These are phyloP conservation scores for Drosophila maculinotata DNA, from an alignment of 2,888 invertebrate species.

Conservation along the genomic window DNA sequence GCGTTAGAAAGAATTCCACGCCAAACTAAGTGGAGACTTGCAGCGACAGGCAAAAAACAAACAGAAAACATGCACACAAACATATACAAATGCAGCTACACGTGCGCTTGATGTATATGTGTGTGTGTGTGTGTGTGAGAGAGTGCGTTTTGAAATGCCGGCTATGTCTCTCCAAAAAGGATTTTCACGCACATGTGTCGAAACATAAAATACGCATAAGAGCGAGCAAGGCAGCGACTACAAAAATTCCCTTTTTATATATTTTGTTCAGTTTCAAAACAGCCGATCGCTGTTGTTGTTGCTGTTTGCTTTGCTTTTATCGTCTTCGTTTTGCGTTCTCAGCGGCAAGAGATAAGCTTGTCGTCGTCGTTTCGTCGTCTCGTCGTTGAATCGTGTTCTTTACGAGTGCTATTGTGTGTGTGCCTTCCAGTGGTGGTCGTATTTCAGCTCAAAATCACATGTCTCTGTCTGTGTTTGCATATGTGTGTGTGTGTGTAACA, in stretches of 20 bases:
- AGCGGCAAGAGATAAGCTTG: slow-evolving; percentile 67
- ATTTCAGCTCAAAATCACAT: slow-evolving; percentile 73
- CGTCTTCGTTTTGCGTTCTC: slow-evolving; percentile 65
- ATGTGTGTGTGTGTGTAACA: slow-evolving; percentile 36
- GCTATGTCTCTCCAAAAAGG: slow-evolving; percentile 43
- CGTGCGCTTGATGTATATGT: slow-evolving; percentile 52
- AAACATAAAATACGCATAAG: slow-evolving; percentile 31
- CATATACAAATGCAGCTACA: slow-evolving; percentile 46
- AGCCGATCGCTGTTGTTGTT: slow-evolving; percentile 50
- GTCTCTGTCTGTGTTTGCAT: slow-evolving; percentile 47
- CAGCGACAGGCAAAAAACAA: slow-evolving; percentile 34
- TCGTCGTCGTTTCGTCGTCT: slow-evolving; percentile 58
- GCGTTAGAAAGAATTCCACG: slow-evolving; percentile 46
- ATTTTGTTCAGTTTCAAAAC: slow-evolving; percentile 54
- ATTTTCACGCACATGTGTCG: slow-evolving; percentile 72
- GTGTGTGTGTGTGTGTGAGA: slow-evolving; percentile 13
- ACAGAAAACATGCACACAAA: slow-evolving; percentile 7
- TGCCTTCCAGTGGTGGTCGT: slow-evolving; percentile 66
- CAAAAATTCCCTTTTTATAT: slow-evolving; percentile 39
- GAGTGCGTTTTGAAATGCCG: slow-evolving; percentile 11
- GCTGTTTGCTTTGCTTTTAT: slow-evolving; percentile 78
- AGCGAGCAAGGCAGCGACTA: slow-evolving; percentile 29
- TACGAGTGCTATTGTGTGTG: slow-evolving; percentile 41
- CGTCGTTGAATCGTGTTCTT: slow-evolving; percentile 55
- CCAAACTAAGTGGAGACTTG: slow-evolving; percentile 18